phyloP scores from a whole-genome alignment of 2,797 vertebrate genomes.

The Hyperoplus immaculatus region DNA sequence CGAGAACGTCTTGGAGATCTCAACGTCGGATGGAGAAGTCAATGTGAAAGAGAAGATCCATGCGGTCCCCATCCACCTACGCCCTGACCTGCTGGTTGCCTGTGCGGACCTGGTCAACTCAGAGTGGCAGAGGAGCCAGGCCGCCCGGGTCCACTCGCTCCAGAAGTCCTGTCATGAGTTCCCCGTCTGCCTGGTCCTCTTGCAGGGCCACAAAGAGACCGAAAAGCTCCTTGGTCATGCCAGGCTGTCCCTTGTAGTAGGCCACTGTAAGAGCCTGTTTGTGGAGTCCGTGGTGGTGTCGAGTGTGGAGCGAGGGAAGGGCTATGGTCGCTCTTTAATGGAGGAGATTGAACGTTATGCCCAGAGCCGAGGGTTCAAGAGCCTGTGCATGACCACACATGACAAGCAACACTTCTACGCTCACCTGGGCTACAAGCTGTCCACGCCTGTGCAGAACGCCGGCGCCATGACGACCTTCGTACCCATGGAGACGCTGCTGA shows the following conservation, averaged over 20 bases:
- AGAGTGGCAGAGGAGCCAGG: slow-evolving; percentile 93
- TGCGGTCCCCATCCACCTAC: slow-evolving; percentile 89
- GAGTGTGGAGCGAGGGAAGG: slow-evolving; percentile 87
- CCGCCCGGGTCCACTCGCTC: slow-evolving; percentile 90
- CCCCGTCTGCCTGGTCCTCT: slow-evolving; percentile 90
- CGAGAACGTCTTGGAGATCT: background rate
- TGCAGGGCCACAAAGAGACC: slow-evolving; percentile 47
- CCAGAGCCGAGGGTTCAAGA: slow-evolving; percentile 82
- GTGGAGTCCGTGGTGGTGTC: slow-evolving; percentile 95
- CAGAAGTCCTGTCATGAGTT: slow-evolving; percentile 91
- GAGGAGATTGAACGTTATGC: slow-evolving; percentile 91
- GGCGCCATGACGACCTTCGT: slow-evolving; percentile 86
- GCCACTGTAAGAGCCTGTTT: slow-evolving; percentile 86
- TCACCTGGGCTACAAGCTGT: slow-evolving; percentile 90
- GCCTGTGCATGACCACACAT: slow-evolving; percentile 92
- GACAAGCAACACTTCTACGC: slow-evolving; percentile 95
- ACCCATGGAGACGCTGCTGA: slow-evolving; percentile 85
- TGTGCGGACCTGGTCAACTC: slow-evolving; percentile 92
- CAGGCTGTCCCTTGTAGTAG: slow-evolving; percentile 89
- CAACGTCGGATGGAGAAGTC: background rate
- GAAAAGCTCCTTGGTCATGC: slow-evolving; percentile 90
- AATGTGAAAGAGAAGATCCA: slow-evolving; percentile 53
- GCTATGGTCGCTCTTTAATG: slow-evolving; percentile 93
- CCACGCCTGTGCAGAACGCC: slow-evolving; percentile 90
- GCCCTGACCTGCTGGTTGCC: slow-evolving; percentile 90